These are phyloP conservation scores for Volucella inanis DNA, from an alignment of 2,888 invertebrate species.

Conservation along the genomic window DNA sequence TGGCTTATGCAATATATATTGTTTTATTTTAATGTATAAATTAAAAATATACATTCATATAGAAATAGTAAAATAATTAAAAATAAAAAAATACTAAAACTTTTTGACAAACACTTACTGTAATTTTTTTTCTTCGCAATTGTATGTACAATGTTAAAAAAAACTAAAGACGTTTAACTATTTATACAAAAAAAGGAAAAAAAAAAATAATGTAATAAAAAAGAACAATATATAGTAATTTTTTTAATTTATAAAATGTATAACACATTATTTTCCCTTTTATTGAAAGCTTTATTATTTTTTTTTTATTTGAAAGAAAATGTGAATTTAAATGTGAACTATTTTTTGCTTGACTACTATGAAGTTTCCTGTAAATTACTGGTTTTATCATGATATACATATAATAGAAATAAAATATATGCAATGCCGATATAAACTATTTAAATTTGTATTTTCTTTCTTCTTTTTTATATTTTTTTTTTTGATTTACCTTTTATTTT, in stretches of 20 bases:
- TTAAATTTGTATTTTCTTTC: slow-evolving; percentile 66
- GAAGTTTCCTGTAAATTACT: slow-evolving; percentile 53
- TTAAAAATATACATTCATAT: slow-evolving; percentile 33
- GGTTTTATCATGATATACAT: slow-evolving; percentile 25
- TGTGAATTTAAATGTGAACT: slow-evolving; percentile 62
- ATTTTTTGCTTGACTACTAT: slow-evolving; percentile 31
- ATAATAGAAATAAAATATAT: slow-evolving; percentile 47
- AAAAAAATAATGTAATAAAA: slow-evolving; percentile 28
- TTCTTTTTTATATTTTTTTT: slow-evolving; percentile 17
- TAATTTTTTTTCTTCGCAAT: slow-evolving; percentile 39
- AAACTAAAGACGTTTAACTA: slow-evolving; percentile 22
- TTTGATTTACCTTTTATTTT: slow-evolving; percentile 33
- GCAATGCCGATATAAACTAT: slow-evolving; percentile 53
- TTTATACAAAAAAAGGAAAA: slow-evolving; percentile 15
- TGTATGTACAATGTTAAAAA: slow-evolving; percentile 22
- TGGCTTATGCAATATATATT: slow-evolving; percentile 60
- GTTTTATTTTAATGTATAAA: slow-evolving; percentile 58
- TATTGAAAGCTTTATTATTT: slow-evolving; percentile 28
- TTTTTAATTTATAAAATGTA: slow-evolving; percentile 53
- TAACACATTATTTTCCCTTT: slow-evolving; percentile 33
- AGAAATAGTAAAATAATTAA: slow-evolving; percentile 29
- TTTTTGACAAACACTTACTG: slow-evolving; percentile 33
- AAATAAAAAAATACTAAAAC: slow-evolving; percentile 36
- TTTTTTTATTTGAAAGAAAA: slow-evolving; percentile 60
- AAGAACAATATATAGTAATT: slow-evolving; percentile 4